Evolutionary conservation across 2,888 invertebrate species (phyloP).

Genomic region (Craniophora ligustri): DNA sequence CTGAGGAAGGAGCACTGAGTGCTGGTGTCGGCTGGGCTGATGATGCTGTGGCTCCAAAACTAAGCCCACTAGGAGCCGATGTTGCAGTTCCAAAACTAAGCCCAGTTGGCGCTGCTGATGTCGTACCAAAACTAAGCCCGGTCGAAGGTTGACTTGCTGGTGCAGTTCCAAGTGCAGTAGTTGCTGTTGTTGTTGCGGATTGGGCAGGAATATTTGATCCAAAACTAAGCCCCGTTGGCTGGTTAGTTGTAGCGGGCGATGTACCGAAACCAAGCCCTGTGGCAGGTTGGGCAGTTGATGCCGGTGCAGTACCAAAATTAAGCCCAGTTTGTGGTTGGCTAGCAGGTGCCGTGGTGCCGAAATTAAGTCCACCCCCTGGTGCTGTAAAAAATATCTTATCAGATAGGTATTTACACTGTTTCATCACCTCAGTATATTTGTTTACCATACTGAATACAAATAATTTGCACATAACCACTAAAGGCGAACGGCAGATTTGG

Average conservation of each 20-base stretch:
- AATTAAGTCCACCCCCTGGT: slow-evolving; percentile 25
- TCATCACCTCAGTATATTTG: too few species aligned
- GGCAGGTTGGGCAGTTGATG: slow-evolving; percentile 33
- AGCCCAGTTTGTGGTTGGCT: slow-evolving; percentile 36
- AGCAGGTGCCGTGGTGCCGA: slow-evolving; percentile 19
- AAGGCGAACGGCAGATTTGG: too few species aligned
- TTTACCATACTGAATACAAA: too few species aligned
- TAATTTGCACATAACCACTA: too few species aligned
- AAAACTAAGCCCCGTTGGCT: slow-evolving; percentile 42
- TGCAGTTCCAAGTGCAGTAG: slow-evolving; percentile 22
- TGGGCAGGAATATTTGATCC: slow-evolving; percentile 26
- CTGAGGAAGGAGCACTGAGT: not conserved
- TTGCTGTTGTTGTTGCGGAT: slow-evolving; percentile 19
- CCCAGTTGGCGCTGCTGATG: slow-evolving; percentile 35
- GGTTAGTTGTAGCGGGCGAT: slow-evolving; percentile 14
- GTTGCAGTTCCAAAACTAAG: slow-evolving; percentile 50
- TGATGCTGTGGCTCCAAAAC: slow-evolving; percentile 21
- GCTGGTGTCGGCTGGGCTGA: not conserved
- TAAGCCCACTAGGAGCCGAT: slow-evolving; percentile 19
- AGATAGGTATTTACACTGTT: not conserved
- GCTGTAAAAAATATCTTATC: slow-evolving; percentile 11
- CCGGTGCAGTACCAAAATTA: slow-evolving; percentile 47
- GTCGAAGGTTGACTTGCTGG: slow-evolving; percentile 25
- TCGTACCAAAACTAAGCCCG: slow-evolving; percentile 44
- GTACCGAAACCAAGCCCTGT: slow-evolving; percentile 33